Conservation (phyloP, 2,797 vertebrate species). For the Gymnoscopelus microlampas region DNA sequence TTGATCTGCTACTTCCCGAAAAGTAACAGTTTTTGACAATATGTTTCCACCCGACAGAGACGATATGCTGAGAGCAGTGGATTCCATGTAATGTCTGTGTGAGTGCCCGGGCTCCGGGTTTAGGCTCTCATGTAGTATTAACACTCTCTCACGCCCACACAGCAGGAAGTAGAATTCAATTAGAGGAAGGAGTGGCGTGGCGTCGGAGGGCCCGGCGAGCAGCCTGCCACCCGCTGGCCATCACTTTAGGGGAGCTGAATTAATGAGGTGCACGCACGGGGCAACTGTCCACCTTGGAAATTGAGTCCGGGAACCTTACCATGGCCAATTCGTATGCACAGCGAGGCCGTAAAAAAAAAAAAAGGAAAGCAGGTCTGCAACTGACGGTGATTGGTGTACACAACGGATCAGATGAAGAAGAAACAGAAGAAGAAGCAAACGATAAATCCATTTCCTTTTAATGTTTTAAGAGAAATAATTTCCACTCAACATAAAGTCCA, state of each 20-base stretch:
- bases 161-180: constrained; percentile 63
- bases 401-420: no score
- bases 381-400: background rate
- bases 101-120: constrained; percentile 26
- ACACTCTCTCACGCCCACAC: constrained; percentile 38
- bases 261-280: constrained; percentile 36
- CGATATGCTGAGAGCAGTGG: background rate
- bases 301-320: constrained; percentile 5
- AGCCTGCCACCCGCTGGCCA: constrained; percentile 29
- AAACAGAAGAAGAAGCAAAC: no score
- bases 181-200: constrained; percentile 36
- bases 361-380: background rate
- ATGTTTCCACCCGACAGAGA: no score
- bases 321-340: background rate
- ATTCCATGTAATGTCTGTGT: constrained; percentile 23
- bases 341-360: no score
- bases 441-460: no score
- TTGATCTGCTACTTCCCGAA: no score
- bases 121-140: constrained; percentile 42
- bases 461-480: no score
- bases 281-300: constrained; percentile 17
- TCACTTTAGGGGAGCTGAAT: constrained; percentile 40
- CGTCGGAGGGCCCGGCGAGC: constrained; percentile 27
- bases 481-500: no score
- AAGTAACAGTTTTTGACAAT: background rate